Evolutionary conservation across 1,140 invertebrate species (phyloP), one percentile per base, ranked within the genome.

Genomic region (Drosophila navojoa): DNA sequence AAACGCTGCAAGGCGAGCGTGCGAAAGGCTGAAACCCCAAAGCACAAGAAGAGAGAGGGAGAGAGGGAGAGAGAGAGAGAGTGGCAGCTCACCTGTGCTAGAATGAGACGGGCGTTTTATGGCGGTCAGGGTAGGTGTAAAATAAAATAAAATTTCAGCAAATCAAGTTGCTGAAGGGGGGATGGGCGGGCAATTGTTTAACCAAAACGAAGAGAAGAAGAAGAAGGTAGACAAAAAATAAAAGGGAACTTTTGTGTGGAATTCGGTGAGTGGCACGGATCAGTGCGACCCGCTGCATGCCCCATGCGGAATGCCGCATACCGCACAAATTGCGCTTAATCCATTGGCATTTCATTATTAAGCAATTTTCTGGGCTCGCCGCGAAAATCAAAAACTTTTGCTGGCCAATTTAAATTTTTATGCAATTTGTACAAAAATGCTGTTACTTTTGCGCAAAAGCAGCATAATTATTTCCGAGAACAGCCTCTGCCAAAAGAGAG

Each of bases 381-480:
- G 38, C 22, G 38, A 27, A 47, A 54, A 67, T 59, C 66, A 66
- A 74, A 72, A 79, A 50, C 35, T 38, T 61, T 45, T 32, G 53
- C 22, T 52, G 63, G 40, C 72, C 85, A 90, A 90, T 90, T 90
- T 90, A 90, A 90, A 90, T 90, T 91, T 90, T 90, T 90, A 84
- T 84, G 80, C 87, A 90, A 90, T 90, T 90, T 90, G 89, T 89
- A 90, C 87, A 90, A 90, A 90, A 90, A 91, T 90, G 82, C 84
- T 90, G 87, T 81, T 89, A 90, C 71, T 90, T 86, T 79, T 81
- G 84, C 55, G 52, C 81, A 87, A 90, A 90, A 90, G 75, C 71
- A 90, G 87, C 87, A 90, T 90, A 90, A 90, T 90, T 90, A 90
- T 90, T 90, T 90, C 87, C 72, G 57, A 90, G 87, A 90, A 90